These are phyloP conservation scores for Carpatolechia fugitivella DNA, from an alignment of 2,888 invertebrate species.

Conservation along the genomic window DNA sequence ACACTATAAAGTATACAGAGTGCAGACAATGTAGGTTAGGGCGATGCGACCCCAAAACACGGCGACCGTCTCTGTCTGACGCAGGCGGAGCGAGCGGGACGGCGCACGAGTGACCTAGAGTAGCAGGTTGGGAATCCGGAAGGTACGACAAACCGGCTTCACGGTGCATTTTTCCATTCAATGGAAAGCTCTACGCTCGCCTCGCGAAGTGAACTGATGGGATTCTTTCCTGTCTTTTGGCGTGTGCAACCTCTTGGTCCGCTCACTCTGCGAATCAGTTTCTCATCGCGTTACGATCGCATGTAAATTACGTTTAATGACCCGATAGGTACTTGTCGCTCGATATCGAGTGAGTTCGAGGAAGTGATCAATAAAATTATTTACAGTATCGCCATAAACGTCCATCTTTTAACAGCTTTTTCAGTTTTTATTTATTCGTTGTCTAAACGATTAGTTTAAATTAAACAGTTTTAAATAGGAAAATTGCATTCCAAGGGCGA, in stretches of 20 bases:
- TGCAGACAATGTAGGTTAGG: slow-evolving; percentile 73
- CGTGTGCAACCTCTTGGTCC: slow-evolving; percentile 22
- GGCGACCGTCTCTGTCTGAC: slow-evolving; percentile 53
- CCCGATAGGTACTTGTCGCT: neutral
- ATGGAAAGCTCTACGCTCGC: slow-evolving; percentile 71
- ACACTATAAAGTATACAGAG: slow-evolving; percentile 55
- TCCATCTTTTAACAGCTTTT: neutral
- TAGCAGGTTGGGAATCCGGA: slow-evolving; percentile 78
- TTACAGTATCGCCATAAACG: slow-evolving; percentile 3
- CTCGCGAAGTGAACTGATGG: slow-evolving; percentile 41
- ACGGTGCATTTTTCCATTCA: slow-evolving; percentile 75
- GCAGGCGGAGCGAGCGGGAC: slow-evolving; percentile 57
- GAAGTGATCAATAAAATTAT: slow-evolving; percentile 1
- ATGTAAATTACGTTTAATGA: slow-evolving; percentile 3
- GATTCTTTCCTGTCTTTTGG: slow-evolving; percentile 43
- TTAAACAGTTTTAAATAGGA: no score
- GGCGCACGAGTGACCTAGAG: slow-evolving; percentile 58
- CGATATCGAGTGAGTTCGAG: slow-evolving; percentile 3
- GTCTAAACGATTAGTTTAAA: neutral
- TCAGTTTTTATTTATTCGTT: neutral
- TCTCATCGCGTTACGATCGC: neutral
- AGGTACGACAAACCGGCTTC: slow-evolving; percentile 74
- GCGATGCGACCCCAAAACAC: slow-evolving; percentile 75
- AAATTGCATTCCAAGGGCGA: no score
- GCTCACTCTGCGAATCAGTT: neutral